Base-by-base conservation (phyloP, 1,140 invertebrate species). In the Acromyrmex heyeri region DNA sequence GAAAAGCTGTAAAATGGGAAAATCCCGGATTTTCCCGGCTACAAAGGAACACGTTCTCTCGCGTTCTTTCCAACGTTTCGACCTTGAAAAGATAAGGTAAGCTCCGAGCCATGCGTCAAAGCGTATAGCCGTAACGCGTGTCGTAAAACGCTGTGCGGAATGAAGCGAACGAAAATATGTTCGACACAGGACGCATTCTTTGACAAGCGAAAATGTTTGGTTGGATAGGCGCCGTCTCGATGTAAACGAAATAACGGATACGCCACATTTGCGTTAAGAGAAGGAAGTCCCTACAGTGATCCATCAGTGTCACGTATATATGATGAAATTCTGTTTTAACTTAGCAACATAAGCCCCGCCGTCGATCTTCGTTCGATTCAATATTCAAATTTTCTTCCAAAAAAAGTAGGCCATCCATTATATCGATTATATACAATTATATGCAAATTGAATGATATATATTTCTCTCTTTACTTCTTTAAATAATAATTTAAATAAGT, bases 221-320 rank as follows among this genome's bases (percentile, higher is more conserved):
- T 7, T 10, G 8, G 27, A 69, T 24, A 14, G 30, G 50, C 64
- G 30, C 48, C 76, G 61, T 48, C 10, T 12, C 64, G 24, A 81
- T 65, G 78, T 69, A 34, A 82, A 50, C 38, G 79, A 72, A 82
- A 83, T 82, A 73, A 82, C 34, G 55, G 55, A 82, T 61, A 34
- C 55, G 12, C 18, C 21, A 50, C 2, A 34, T 50, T 70, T 2
- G 30, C 8, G 44, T 14, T 18, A 16, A 4, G 10, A 7, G 27
- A 72, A 57, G 61, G n/a, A 53, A 59, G 16, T 2, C 14, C 21
- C 55, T 0, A 0, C 6, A 38, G 44, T 34, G n/a, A 83, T 83
- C 27, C 21, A n/a, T 83, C 65, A 81, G 4, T 81, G 77, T 55
- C 65, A 7, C 18, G 18, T 38, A 48, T 27, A 18, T 38, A 44